Evolutionary conservation across 2,113 vertebrate genomes (phyloP), one percentile per base, ranked within the genome.

Genomic region (Sinocyclocheilus maitianheensis): DNA sequence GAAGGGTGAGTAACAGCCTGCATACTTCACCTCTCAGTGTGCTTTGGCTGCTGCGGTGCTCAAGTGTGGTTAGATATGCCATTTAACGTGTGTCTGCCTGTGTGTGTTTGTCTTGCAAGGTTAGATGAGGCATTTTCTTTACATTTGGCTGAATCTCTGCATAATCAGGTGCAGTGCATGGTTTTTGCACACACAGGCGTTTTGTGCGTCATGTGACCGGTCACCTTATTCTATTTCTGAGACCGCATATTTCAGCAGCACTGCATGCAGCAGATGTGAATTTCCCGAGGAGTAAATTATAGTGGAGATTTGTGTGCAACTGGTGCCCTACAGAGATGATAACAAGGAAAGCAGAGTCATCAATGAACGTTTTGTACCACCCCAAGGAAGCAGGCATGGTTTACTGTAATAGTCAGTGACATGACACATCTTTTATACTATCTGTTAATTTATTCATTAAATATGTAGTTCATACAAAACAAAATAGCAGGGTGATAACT

Each of bases 1-100:
- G 92, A 94, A 79, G 92, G 94, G 95, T 96, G 90, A 94, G 94
- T 90, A 81, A 63, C 82, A 82, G 63, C 80, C 78, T 81, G 83
- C 40, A 63, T 81, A 26, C 22, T 12, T 79, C 9, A 3, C 67
- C 18, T 74, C 63, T 55, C 37, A 10, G 58, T 67, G 37, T 51
- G 37, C 55, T 77, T 53, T n/a, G 46, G 12, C 76, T 24, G 65
- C 62, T 26, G 58, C n/a, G 14, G 74, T 53, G 69, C n/a, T 22
- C 14, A 37, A 43, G 81, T 86, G 77, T 71, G 69, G 72, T 75
- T 81, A 85, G 88, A 86, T 81, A 77, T 87, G 83, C 72, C 18
- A 37, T 81, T 60, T 43, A 60, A 7, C 43, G 1, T 43, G 7
- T 58, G 26, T 51, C 7, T 65, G n/a, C 55, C 37, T 80, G 82